Base-by-base conservation (phyloP, 1,140 invertebrate genomes). In the Papilio dardanus region DNA sequence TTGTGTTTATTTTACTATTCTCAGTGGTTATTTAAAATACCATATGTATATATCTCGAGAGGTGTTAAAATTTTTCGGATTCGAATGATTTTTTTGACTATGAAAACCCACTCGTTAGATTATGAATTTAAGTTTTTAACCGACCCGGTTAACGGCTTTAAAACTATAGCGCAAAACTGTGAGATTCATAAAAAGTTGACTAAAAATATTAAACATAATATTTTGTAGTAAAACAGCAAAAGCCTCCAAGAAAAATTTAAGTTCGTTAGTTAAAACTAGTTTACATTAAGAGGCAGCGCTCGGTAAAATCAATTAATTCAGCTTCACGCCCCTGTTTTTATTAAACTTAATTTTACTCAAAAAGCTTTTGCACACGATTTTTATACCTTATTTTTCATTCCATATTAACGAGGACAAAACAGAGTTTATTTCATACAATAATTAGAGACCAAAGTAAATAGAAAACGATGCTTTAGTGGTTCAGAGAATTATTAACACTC, bases 301-400 rank as follows among this genome's bases (percentile, higher is more conserved):
- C 12, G 54, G 54, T 62, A 62, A 62, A 62, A 62, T 62, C 54
- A 62, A 62, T 58, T 62, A 62, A 62, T 62, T 28, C 54, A 62
- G 54, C 54, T 28, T 62, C 54, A 62, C 54, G 54, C 54, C 54
- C 24, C 12, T 62, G 54, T 62, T 62, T 62, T 62, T 54, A 46
- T 62, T 62, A 28, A 28, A 14, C 24, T 58, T 30, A 28, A 24
- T 30, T 58, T 58, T 58, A 14, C 54, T 62, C 54, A 30, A 30
- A n/a, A n/a, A n/a, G n/a, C 24, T 62, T 62, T 28, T 16, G 14
- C 14, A 12, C 10, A 28, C 21, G 28, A 5, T 62, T 28, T 62
- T 62, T 62, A 10, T 28, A 28, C 10, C n/a, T n/a, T n/a, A 21
- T 30, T 62, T 62, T 62, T 5, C 24, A 62, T 62, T 62, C 12